Base-by-base conservation (phyloP, 2,113 vertebrate species). In the Spilogale gracilis region DNA sequence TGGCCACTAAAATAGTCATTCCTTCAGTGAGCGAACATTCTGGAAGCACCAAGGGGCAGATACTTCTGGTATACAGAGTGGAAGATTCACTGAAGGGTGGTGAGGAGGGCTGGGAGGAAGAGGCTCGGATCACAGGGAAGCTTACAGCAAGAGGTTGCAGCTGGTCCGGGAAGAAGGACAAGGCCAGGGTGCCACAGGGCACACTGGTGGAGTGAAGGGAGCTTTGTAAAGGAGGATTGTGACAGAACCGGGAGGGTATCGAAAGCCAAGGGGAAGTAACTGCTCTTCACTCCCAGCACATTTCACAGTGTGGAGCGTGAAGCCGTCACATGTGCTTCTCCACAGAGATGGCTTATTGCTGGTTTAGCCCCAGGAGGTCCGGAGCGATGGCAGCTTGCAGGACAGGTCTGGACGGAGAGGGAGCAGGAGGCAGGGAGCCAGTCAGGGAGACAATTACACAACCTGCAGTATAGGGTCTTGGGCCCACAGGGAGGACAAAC, bases 391-490 rank as follows among this genome's bases (percentile, higher is more conserved):
- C 30, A n/a, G 21, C 23, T 21, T 82, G 63, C 23, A 56, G 60
- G 74, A 52, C 32, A 1, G 78, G 14, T 74, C 54, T 50, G 61
- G 10, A 63, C 7, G 16, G 45, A n/a, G 27, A 76, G 65, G n/a
- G 9, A 60, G 21, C 17, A 11, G 60, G 30, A 61, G 3, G 45
- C 13, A 4, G 85, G 4, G 2, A 78, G 27, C 61, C 54, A 78
- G 32, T 25, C 21, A 38, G 73, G 60, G 45, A 45, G 21, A 38
- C 1, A 1, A 23, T 16, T 1, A 4, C 52, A 63, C 43, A 23
- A 4, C 27, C 52, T 23, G 17, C 21, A 56, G 9, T 58, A 21
- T 0, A 5, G 0, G 5, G 43, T 52, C n/a, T 43, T 1, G 0
- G 27, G 23, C 43, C 69, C 38, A 6, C 3, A 3, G 23, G 63